Evolutionary conservation across 1,140 invertebrate species (phyloP), one percentile per base, ranked within the genome.

Genomic region (Drosophila pandora): DNA sequence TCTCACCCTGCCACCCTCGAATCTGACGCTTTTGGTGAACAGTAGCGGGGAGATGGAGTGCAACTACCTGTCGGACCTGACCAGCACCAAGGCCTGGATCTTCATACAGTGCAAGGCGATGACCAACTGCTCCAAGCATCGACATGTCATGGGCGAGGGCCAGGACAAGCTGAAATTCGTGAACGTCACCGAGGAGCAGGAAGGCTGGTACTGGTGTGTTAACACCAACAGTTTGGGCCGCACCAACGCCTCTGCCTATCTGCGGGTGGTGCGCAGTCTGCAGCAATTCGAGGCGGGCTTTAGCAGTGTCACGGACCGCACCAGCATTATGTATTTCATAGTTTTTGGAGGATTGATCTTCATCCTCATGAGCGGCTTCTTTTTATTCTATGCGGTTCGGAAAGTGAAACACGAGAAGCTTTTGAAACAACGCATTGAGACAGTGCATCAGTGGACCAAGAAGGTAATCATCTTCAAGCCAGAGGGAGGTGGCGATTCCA

Each of bases 131-230:
- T 70, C 63, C 43, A 23, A 21, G 5, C 79, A 73, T 6, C 79
- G 75, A 10, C 70, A 60, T 0, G 28, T 79, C 0, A 17, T 83
- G 0, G 59, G 43, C n/a, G 30, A 76, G 7, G 90, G 82, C 43
- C 54, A 58, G 32, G 96, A 98, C 91, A 92, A 95, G 4, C 91
- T 98, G 21, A 93, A 94, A 23, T 91, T 99, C 10, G 92, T 93
- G 56, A 98, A 99, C 89, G 96, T 98, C 0, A 98, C 96, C 0
- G 93, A 95, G 65, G 95, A 95, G 41, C 95, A 98, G 83, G 96
- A 97, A 90, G 98, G 97, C 2, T 98, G 96, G 96, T 99, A 99
- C 90, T 96, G 96, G 0, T 99, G 98, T 90, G 93, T 98, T 2
- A 97, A 96, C 7, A 94, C 95, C 21, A 99, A 99, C 89, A 94